Percentiles rank a stretch among this genome's conserved stretches.
Evolutionary conservation across 2,888 invertebrate genomes (phyloP).

Genomic region (Metopia argyrocephala): DNA sequence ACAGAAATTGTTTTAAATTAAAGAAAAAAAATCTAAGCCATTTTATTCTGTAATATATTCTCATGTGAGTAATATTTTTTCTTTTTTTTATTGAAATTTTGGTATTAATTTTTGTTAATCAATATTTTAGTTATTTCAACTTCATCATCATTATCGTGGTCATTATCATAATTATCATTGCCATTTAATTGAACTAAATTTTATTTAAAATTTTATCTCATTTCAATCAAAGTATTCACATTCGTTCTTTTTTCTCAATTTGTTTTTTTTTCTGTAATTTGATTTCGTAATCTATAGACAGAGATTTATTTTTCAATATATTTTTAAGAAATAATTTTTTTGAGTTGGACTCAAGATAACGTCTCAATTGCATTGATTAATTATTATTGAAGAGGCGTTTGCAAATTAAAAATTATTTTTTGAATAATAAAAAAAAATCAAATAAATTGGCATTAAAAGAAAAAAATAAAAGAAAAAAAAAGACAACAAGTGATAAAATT

Average conservation of each 20-base stretch:
- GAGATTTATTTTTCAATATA: constrained; percentile 11
- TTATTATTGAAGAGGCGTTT: constrained; percentile 59
- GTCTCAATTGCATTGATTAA: constrained; percentile 60
- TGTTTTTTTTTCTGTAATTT: not conserved
- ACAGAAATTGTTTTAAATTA: not conserved
- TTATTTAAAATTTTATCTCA: constrained; percentile 35
- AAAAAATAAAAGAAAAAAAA: constrained; percentile 3
- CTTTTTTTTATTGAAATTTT: constrained; percentile 11
- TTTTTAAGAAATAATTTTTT: constrained; percentile 8
- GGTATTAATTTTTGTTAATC: constrained; percentile 33
- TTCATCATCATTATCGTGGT: constrained; percentile 8
- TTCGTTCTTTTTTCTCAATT: not conserved
- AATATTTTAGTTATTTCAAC: constrained; percentile 1
- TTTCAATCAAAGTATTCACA: constrained; percentile 36
- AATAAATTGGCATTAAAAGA: not conserved
- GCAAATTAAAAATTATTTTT: constrained; percentile 29
- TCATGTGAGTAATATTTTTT: not conserved
- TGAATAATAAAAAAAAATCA: not conserved
- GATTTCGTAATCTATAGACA: constrained; percentile 42
- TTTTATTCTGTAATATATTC: not conserved
- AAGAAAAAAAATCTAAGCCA: not conserved
- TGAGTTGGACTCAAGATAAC: constrained; percentile 48
- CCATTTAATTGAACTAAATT: constrained; percentile 26
- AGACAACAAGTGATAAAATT: no score
- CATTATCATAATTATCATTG: not conserved